Evolutionary conservation across 1,140 invertebrate genomes (phyloP), one percentile per base, ranked within the genome.

Genomic region (Propsilocerus akamusi): DNA sequence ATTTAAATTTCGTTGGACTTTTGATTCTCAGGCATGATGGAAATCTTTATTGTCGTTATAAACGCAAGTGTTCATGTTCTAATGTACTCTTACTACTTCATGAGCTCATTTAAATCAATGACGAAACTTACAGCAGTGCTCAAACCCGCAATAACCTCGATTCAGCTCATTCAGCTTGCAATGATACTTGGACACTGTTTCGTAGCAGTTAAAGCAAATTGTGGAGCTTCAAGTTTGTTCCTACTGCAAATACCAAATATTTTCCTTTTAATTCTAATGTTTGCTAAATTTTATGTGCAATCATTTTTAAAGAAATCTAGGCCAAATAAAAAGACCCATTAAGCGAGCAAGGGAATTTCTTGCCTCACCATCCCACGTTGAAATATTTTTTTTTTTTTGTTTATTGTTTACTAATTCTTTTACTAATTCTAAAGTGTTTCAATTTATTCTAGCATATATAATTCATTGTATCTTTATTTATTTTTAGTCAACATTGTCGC

Each of bases 11-110:
- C n/a, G n/a, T n/a, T n/a, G n/a, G n/a, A n/a, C n/a, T n/a, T n/a
- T n/a, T n/a, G n/a, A n/a, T n/a, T n/a, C n/a, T n/a, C n/a, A n/a
- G n/a, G 30, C 5, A 34, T 34, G 30, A 34, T 34, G 30, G 30
- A 34, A 7, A n/a, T 34, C 17, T 34, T 34, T 12, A 6, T 34
- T 34, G 81, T 80, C 49, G 72, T 82, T 48, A 76, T 90, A 53
- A 90, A 90, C 66, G 84, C 80, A 2, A 84, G 88, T 54, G 83
- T 90, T 10, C 86, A 90, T 60, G 83, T 90, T 52, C 74, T 89
- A 48, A 90, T 87, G 83, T 86, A 86, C 61, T 73, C 74, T 5
- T 87, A 87, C 59, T 87, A 86, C 57, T 73, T 86, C 67, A 60
- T 86, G 20, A 65, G 77, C n/a, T 70, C 75, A n/a, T 59, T 78